Base-by-base conservation (phyloP, 2,888 invertebrate genomes). In the Thereva unica region DNA sequence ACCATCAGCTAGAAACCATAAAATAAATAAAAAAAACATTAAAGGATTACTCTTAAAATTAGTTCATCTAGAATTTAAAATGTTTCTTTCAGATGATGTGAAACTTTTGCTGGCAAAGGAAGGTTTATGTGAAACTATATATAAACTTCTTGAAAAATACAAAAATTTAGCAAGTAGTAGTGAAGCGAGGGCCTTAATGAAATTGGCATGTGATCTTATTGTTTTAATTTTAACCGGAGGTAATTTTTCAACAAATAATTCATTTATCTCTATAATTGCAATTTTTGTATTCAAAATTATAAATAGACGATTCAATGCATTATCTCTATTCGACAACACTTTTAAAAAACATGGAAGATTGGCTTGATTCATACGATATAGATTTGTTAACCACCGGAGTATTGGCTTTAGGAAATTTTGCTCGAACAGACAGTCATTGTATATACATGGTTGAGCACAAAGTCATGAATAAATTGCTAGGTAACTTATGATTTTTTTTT, bases 371-470 rank as follows among this genome's bases (percentile, higher is more conserved):
- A 0, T 80, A 84, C 34, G 88, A 91, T 76, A 85, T 87, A 69
- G 90, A 92, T 77, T 82, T 95, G 34, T 83, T 91, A 74, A 87
- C 89, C n/a, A 90, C 93, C 0, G 93, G 91, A 0, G 89, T 93
- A 4, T 82, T 95, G 70, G 93, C 93, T 0, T 84, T 95, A 71
- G 95, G 93, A 1, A 95, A 95, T 83, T 95, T 95, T 80, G 95
- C 95, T 0, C 84, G 95, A 50, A 90, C 90, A 71, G 95, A 95
- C 76, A 85, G 86, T 47, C 91, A 94, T 77, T 95, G 95, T 77
- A 86, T 87, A 56, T 85, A 89, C 69, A 91, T 95, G 89, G 93
- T 93, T 74, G 84, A 89, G 64, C 86, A 88, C 72, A 89, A 90
- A 40, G 86, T 93, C 55, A 89, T 89, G 76, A 87, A 88, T 74